Percentiles rank a stretch among this genome's conserved stretches.
Conservation (phyloP, 2,113 vertebrate genomes). For the Bothrops jararaca region DNA sequence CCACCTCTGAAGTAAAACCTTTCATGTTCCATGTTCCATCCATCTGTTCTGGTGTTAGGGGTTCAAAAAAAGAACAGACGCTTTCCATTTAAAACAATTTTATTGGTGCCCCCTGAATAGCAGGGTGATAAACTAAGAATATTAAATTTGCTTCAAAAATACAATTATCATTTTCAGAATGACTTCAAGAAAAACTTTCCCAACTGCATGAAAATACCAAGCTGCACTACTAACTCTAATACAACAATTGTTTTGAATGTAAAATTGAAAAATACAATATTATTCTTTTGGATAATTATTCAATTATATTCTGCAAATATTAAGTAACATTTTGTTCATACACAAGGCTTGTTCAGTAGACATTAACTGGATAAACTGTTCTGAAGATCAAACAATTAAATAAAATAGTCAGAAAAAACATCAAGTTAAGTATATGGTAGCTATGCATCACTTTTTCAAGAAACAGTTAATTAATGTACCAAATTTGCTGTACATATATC, state of each 20-base stretch:
- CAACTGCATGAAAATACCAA: conserved; percentile 47
- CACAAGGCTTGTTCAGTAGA: background rate
- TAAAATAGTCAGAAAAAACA: background rate
- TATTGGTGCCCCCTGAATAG: conserved; percentile 79
- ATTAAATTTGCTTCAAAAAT: conserved; percentile 70
- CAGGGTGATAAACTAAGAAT: conserved; percentile 82
- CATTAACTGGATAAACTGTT: conserved; percentile 1
- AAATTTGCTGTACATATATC: background rate
- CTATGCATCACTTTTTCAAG: background rate
- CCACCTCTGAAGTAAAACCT: conserved; percentile 97
- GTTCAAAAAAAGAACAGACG: conserved; percentile 90
- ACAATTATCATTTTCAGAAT: conserved; percentile 81
- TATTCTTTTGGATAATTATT: background rate
- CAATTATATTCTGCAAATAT: background rate
- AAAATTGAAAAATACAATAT: background rate
- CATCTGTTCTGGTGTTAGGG: conserved; percentile 98
- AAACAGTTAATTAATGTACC: background rate
- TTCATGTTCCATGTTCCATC: conserved; percentile 85
- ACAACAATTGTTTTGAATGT: background rate
- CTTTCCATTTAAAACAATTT: conserved; percentile 86
- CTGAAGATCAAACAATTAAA: background rate
- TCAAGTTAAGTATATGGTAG: background rate
- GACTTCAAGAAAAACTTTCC: conserved; percentile 62
- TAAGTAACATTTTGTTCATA: background rate
- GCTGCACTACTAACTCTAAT: conserved; percentile 31